Conservation (phyloP, 2,888 invertebrate genomes). For the Marasmarcha lunaedactyla region DNA sequence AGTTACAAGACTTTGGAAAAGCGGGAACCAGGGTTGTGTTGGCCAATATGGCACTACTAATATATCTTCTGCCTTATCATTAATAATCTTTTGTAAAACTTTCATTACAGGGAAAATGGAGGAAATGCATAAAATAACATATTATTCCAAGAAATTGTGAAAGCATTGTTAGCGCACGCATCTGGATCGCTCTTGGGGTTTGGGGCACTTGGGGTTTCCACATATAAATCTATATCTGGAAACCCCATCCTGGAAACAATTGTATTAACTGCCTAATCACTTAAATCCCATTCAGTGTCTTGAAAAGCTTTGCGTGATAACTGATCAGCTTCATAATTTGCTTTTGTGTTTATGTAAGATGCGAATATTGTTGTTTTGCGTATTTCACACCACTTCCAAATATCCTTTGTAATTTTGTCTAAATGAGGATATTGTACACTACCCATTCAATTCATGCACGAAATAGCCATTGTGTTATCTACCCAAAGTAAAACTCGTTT, state of each 20-base stretch:
- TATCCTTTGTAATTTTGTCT: constrained; percentile 4
- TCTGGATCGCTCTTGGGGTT: constrained; percentile 9
- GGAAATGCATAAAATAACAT: constrained; percentile 15
- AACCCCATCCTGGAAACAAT: background rate
- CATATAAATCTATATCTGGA: background rate
- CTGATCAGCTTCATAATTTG: constrained; percentile 4
- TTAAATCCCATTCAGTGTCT: constrained; percentile 9
- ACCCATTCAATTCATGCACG: constrained; percentile 13
- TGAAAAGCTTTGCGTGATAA: constrained; percentile 2
- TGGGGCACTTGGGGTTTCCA: constrained; percentile 6
- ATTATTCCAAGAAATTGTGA: constrained; percentile 8
- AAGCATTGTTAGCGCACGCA: constrained; percentile 7
- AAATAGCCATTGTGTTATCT: constrained; percentile 10
- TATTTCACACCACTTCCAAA: constrained; percentile 10
- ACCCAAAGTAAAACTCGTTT: background rate
- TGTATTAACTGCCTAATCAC: background rate
- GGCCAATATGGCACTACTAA: constrained; percentile 6
- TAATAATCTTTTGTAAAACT: constrained; percentile 5
- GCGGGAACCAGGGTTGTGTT: constrained; percentile 23
- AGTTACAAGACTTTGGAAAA: constrained; percentile 13
- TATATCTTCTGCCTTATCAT: constrained; percentile 4
- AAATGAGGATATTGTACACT: constrained; percentile 9
- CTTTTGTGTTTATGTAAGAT: constrained; percentile 10
- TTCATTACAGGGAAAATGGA: constrained; percentile 11
- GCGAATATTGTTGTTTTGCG: constrained; percentile 7